Base-by-base conservation (phyloP, 2,113 vertebrate genomes). In the Enhydra lutris region DNA sequence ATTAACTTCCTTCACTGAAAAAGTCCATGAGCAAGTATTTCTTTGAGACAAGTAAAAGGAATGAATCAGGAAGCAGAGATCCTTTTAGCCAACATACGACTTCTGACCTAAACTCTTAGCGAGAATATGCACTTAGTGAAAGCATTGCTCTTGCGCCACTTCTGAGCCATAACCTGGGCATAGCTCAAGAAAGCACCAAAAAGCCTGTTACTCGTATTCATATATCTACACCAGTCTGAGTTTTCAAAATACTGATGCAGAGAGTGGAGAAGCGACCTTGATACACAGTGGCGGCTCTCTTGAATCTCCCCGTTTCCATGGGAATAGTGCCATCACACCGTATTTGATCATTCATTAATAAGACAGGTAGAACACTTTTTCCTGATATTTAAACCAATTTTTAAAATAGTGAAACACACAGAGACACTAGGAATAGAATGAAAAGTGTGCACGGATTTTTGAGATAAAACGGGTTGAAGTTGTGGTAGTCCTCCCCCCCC, bases 11-110 rank as follows among this genome's bases (percentile, higher is more conserved):
- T 81, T 96, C 7, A 36, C 20, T 63, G 47, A 84, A 89, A 83
- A 95, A 74, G 36, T 23, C 76, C 36, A 36, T n/a, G 23, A 74
- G 57, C 36, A 76, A 76, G 24, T 69, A 26, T 57, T 95, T 83
- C 69, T 92, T 86, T 91, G 89, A 90, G 39, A 85, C 50, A 96
- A 93, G 92, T 50, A 63, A 81, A 96, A 81, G 42, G 34, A 59
- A 71, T 83, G 47, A 74, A 94, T 95, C 9, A 18, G 20, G 47
- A 29, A 89, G 47, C 26, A 80, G 45, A 94, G 34, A 95, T 84
- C 23, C 13, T 96, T 95, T 80, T 69, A 89, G 78, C 47, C 61
- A 97, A 71, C 18, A 21, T 45, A 34, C 13, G n/a, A 96, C 80
- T 80, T 90, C 20, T 90, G 74, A 59, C 36, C 73, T 94, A 73